These are phyloP conservation scores for Petroica traversi DNA, from an alignment of 2,113 vertebrate species.

Conservation along the genomic window DNA sequence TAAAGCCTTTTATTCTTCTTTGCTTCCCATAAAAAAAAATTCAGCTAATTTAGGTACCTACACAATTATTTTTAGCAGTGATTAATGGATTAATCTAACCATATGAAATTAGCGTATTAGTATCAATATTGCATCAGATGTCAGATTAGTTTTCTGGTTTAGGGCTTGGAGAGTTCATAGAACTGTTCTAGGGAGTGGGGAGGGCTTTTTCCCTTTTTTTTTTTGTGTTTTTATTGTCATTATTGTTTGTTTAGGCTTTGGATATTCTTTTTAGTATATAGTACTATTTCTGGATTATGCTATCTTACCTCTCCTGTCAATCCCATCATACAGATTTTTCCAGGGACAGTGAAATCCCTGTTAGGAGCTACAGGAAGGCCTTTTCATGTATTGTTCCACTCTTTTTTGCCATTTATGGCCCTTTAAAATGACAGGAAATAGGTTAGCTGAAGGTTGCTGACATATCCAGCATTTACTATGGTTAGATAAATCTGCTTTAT, in stretches of 20 bases:
- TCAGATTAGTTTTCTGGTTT: not conserved
- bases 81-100: slow-evolving; percentile 40
- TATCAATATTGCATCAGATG: slow-evolving; percentile 16
- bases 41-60: not conserved
- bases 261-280: not conserved
- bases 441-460: slow-evolving; percentile 15
- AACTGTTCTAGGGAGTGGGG: not conserved
- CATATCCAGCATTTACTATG: not conserved
- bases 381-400: not conserved
- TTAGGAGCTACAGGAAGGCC: not conserved
- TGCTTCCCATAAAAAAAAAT: not conserved
- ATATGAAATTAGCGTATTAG: not conserved
- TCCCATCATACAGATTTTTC: not conserved
- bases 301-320: not conserved
- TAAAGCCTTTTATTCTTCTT: slow-evolving; percentile 7
- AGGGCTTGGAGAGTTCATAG: not conserved
- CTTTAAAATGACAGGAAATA: not conserved
- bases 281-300: not conserved
- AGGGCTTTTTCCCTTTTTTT: fast-evolving
- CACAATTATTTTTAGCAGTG: slow-evolving; percentile 28
- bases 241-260: not conserved
- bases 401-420: not conserved
- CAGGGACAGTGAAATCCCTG: not conserved
- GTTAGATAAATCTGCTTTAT: slow-evolving; percentile 23
- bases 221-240: not conserved